Percentiles rank a stretch among this genome's conserved stretches.
phyloP scores from a whole-genome alignment of 2,888 invertebrate species.

The Cheilosia impressa region DNA sequence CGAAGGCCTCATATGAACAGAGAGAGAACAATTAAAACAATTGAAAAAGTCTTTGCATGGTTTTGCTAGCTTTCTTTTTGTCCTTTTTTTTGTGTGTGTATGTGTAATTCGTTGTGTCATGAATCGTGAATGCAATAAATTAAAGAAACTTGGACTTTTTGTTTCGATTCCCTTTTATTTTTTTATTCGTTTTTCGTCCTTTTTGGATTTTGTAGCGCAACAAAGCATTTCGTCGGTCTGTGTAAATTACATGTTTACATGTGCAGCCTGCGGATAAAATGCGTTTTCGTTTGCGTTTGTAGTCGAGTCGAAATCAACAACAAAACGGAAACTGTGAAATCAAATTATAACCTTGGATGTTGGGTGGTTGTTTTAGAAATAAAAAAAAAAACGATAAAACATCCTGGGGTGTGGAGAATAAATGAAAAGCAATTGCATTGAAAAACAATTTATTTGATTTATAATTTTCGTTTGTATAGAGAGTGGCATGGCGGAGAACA shows the following conservation, averaged over 20 bases:
- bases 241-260: constrained; percentile 26
- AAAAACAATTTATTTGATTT: constrained; percentile 50
- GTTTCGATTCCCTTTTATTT: background rate
- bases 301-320: background rate
- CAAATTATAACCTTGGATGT: constrained; percentile 20
- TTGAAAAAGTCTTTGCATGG: background rate
- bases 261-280: constrained; percentile 18
- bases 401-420: background rate
- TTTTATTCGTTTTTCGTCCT: background rate
- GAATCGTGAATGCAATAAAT: constrained; percentile 23
- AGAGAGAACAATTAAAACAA: constrained; percentile 40
- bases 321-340: constrained; percentile 31
- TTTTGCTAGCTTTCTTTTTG: background rate
- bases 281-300: constrained; percentile 29
- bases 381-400: background rate
- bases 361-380: constrained; percentile 5
- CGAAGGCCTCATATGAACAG: background rate
- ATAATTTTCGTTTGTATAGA: constrained; percentile 5
- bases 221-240: background rate
- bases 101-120: constrained; percentile 25
- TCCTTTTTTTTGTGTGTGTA: background rate
- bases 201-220: constrained; percentile 15
- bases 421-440: constrained; percentile 40
- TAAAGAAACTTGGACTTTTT: constrained; percentile 18
- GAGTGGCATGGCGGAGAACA: constrained; percentile 24